phyloP scores from a whole-genome alignment of 2,888 invertebrate genomes.

The Ariolimax columbianus region DNA sequence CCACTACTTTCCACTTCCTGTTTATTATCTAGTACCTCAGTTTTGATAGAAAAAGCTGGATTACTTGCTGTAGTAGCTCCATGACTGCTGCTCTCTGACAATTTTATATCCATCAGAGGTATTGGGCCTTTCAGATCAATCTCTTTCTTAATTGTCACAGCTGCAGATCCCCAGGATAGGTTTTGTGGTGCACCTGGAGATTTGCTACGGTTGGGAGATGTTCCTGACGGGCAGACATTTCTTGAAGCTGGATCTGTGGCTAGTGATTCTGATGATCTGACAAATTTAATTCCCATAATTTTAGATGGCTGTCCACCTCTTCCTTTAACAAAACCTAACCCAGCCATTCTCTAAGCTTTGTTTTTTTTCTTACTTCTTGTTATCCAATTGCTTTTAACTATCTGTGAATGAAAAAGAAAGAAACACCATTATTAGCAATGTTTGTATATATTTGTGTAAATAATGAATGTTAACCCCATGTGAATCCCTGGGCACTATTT shows the following conservation, averaged over 20 bases:
- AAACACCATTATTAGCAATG: too few relatives aligned
- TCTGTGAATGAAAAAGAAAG: background rate
- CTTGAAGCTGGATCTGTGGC: background rate
- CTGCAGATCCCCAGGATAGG: background rate
- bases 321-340: constrained; percentile 61
- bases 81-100: background rate
- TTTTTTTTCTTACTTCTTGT: background rate
- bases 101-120: background rate
- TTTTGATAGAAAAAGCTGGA: background rate
- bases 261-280: constrained; percentile 15
- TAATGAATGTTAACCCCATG: too few relatives aligned
- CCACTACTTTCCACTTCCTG: background rate
- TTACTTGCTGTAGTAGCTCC: too few relatives aligned
- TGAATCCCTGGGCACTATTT: too few relatives aligned
- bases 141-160: background rate
- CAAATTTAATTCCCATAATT: constrained; percentile 36
- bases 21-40: background rate
- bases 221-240: background rate
- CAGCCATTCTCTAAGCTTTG: too few relatives aligned
- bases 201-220: background rate
- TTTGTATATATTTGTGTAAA: too few relatives aligned
- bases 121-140: background rate
- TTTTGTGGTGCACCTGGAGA: background rate
- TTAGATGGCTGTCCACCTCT: too few relatives aligned
- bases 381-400: too few relatives aligned